Base-by-base conservation (phyloP, 2,113 vertebrate species). In the Tauraco erythrolophus region DNA sequence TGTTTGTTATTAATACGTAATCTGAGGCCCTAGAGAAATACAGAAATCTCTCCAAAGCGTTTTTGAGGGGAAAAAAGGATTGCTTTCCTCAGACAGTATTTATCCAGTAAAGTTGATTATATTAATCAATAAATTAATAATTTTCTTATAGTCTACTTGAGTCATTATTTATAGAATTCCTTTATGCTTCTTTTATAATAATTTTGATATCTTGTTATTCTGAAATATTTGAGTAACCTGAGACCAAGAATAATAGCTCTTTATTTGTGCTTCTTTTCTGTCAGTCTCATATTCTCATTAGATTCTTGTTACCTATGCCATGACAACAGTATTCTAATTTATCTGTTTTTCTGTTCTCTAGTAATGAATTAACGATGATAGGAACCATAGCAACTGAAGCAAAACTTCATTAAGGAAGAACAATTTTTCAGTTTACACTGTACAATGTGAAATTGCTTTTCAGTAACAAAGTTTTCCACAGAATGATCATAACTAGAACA, bases 291-390 rank as follows among this genome's bases (percentile, higher is more conserved):
- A 83, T 71, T 83, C 65, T 95, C 46, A 84, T 82, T 94, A 95
- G 84, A 84, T 79, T 94, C 33, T 72, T 83, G 58, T 79, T 88
- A 85, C 50, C 81, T 88, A 84, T 64, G 68, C 69, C 27, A 93
- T 79, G 84, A 89, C 69, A 97, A 92, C 87, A 88, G 75, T 82
- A 71, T 94, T 96, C 57, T 95, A 97, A 97, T 97, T 95, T 89
- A 92, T 97, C 76, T 72, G 75, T 37, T 97, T 97, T 93, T 68
- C 82, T 69, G 2, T 90, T 91, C 84, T 81, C 72, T 82, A 43
- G 18, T 83, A 97, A 88, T 84, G 72, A 78, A 79, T 93, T 95
- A 83, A 70, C 3, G 2, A 57, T 69, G 76, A 89, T 93, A 68
- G 76, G 50, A 97, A 89, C 86, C 80, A 97, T 96, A 92, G 94